phyloP scores from a whole-genome alignment of 2,888 invertebrate species.

The Rhimphoctona megacephalus region DNA sequence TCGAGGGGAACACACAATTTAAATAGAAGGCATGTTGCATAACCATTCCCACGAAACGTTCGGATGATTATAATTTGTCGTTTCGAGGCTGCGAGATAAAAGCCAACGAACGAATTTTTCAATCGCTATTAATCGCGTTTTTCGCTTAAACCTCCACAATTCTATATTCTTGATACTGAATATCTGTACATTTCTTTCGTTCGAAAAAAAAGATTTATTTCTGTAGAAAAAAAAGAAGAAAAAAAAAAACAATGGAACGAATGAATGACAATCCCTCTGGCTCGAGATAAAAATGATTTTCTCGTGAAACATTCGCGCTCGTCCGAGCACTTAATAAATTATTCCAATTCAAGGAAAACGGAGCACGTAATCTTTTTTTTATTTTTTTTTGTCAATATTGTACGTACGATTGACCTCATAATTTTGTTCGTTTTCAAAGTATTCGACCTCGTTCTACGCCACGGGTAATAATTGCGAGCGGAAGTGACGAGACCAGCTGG shows the following conservation, averaged over 20 bases:
- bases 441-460: constrained; percentile 57
- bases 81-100: constrained; percentile 5
- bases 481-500: constrained; percentile 78
- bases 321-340: background rate
- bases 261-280: background rate
- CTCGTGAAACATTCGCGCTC: background rate
- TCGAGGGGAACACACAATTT: constrained; percentile 7
- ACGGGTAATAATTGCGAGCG: constrained; percentile 76
- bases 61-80: constrained; percentile 7
- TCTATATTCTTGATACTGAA: background rate
- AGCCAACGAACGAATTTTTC: background rate
- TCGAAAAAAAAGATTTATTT: background rate
- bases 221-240: background rate
- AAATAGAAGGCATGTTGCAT: constrained; percentile 29
- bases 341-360: background rate
- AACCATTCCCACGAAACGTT: constrained; percentile 16
- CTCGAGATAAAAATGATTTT: background rate
- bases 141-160: background rate
- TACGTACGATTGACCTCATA: background rate
- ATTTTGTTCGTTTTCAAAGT: constrained; percentile 24
- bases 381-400: background rate
- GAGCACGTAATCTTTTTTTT: background rate
- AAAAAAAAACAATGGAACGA: background rate
- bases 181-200: background rate
- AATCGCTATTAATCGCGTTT: background rate